phyloP scores from a whole-genome alignment of 2,113 vertebrate genomes.

The rabbit (Oryctolagus cuniculus) region mOryCun1.1 NC_091444.1:1940501-1941000 shows the following conservation, averaged over 20 bases:
- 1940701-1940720: not conserved
- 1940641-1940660: slow-evolving; percentile 27
- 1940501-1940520: not conserved
- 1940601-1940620: slow-evolving; percentile 14
- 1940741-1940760: not conserved
- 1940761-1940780: too few species aligned
- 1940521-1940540: not conserved
- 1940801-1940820: not conserved
- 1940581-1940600: slow-evolving; percentile 27
- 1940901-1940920: slow-evolving; percentile 43
- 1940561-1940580: not conserved
- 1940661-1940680: not conserved
- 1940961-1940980: slow-evolving; percentile 20
- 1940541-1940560: not conserved
- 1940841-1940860: too few species aligned
- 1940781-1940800: not conserved
- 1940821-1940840: too few species aligned
- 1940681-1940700: not conserved
- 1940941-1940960: not conserved
- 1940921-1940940: slow-evolving; percentile 34
- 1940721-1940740: not conserved
- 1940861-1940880: not conserved
- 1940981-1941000: not conserved
- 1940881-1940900: not conserved
- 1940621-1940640: slow-evolving; percentile 2